Evolutionary conservation across 2,797 vertebrate species (phyloP).

Genomic region (Onychomys torridus): DNA sequence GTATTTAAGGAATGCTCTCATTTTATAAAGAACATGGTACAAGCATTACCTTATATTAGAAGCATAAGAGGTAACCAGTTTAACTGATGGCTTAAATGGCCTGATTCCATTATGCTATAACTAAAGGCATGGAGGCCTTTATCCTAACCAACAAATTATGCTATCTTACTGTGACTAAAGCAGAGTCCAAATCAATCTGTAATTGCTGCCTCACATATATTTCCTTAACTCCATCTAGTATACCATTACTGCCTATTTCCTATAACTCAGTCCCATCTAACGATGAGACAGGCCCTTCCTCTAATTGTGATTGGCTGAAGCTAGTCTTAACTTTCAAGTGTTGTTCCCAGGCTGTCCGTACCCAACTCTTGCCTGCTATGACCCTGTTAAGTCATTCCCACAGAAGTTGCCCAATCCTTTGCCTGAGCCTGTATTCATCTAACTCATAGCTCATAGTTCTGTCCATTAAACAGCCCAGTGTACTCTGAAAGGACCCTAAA

Average conservation of each 20-base stretch:
- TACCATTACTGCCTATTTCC: too few relatives aligned
- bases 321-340: not conserved
- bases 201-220: not conserved
- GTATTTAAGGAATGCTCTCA: not conserved
- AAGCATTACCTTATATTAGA: constrained; percentile 22
- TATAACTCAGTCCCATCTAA: not conserved
- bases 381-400: not conserved
- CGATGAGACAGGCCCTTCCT: rapidly evolving
- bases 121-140: constrained; percentile 27
- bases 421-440: not conserved
- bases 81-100: not conserved
- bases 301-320: not conserved
- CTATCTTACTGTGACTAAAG: not conserved
- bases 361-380: not conserved
- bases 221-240: not conserved
- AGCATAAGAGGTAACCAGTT: not conserved
- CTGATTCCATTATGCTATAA: constrained; percentile 24
- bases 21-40: not conserved
- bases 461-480: not conserved
- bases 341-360: not conserved
- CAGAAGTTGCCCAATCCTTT: not conserved
- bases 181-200: constrained; percentile 6
- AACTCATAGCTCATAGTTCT: not conserved
- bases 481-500: not conserved
- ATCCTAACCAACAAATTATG: not conserved